Base-by-base conservation (phyloP, 1,140 invertebrate species). In the Cherax quadricarinatus region DNA sequence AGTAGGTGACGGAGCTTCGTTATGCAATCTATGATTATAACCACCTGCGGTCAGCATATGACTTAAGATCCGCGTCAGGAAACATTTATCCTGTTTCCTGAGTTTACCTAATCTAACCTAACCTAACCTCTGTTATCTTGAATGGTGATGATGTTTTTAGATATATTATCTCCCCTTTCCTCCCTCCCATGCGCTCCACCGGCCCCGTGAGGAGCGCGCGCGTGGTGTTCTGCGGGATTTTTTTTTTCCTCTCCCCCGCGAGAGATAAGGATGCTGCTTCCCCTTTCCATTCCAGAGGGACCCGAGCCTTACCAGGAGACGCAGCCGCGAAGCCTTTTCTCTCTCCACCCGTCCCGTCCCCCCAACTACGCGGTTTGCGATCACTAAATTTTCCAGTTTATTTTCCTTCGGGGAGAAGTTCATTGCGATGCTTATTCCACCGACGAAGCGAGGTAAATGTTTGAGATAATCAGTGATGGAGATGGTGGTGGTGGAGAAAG, bases 181-280 rank as follows among this genome's bases (percentile, higher is more conserved):
- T 12, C 53, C 12, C 7, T 9, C 53, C 12, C 53, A 7, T 14
- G 12, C 6, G 53, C 7, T 57, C 53, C 53, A 57, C 53, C 12
- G 53, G 7, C 53, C 53, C 12, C 53, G 53, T 57, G 53, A 66
- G 18, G 62, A 16, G 21, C 70, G n/a, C 3, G 21, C 21, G n/a
- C 6, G 70, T 70, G 5, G 21, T 21, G 66, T 9, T 5, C 18
- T 70, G 5, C 14, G 66, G 12, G 66, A 70, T 16, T 70, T 18
- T 18, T 16, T 16, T 70, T 12, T 21, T 18, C 3, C 14, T 70
- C 1, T 21, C 6, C 5, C 66, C 14, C 1, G 70, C 21, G 70
- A 75, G 70, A 86, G 83, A 41, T 85, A 70, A 86, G 83, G 83
- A 86, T 73, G 62, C 60, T 73, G 24, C 53, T 57, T 14, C 6